Base-by-base conservation (phyloP, 2,888 invertebrate genomes). In the Lordiphosa andalusiaca region DNA sequence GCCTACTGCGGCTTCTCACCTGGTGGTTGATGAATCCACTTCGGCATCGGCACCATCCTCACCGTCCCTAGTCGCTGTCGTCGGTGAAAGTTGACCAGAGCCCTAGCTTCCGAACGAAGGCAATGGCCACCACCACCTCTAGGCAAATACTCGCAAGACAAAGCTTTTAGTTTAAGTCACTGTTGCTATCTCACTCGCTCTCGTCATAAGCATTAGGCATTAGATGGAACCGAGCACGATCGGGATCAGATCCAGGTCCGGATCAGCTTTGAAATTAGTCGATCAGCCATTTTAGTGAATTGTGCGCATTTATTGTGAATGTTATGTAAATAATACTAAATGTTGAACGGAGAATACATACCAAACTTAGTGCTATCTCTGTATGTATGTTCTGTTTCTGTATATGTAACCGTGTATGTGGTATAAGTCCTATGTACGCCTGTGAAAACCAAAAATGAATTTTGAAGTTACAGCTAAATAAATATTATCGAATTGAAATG, bases 81-180 rank as follows among this genome's bases (percentile, higher is more conserved):
- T 59, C 47, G 56, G 56, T 13, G 67, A 76, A 19, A 83, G 73
- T 67, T 81, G 74, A 76, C 77, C 73, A 44, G 40, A 19, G n/a
- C 23, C 33, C 23, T 13, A 21, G 25, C 19, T 10, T 25, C 37
- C 9, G n/a, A 13, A 25, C 7, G 12, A 19, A 21, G 33, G 33
- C 16, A 12, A 6, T 37, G 48, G 42, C 36, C 51, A 48, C 25
- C 25, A 25, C 50, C 25, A 25, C 50, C 63, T 57, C 65, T 78
- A 72, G 69, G 58, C 61, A 83, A 77, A 77, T 77, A 77, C 77
- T 77, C 77, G 67, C 76, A 75, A 82, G 59, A 67, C 67, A 60
- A 77, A 70, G 83, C 64, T 70, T 77, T 67, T 70, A 78, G 46
- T 36, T 49, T 75, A 72, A 68, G 69, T 69, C 46, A 38, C 56